Conservation (phyloP, 2,797 vertebrate genomes). For the Falco peregrinus region DNA sequence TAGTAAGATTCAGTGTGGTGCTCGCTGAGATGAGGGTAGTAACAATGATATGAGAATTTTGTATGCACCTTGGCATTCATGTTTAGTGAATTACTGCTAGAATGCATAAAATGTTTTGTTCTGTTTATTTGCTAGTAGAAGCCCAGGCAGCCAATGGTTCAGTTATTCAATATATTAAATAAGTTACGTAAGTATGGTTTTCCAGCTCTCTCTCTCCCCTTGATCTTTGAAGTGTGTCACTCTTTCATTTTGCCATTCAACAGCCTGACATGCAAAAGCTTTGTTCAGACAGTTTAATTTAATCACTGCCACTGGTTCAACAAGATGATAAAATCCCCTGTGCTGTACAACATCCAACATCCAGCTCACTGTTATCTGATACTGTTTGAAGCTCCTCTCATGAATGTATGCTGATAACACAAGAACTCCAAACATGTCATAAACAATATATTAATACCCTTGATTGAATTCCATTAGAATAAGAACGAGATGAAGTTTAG, state of each 20-base stretch:
- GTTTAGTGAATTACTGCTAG: background rate
- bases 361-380: conserved; percentile 90
- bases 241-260: conserved; percentile 91
- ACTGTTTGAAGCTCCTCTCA: conserved; percentile 88
- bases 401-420: conserved; percentile 89
- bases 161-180: conserved; percentile 41
- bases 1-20: background rate
- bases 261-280: conserved; percentile 92
- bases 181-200: conserved; percentile 63
- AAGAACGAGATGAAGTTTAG: conserved; percentile 88
- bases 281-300: conserved; percentile 99
- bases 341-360: conserved; percentile 90
- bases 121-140: conserved; percentile 24
- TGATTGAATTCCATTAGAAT: conserved; percentile 93
- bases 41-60: fast-evolving
- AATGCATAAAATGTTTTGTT: conserved; percentile 19
- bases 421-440: conserved; percentile 95
- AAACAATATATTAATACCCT: conserved; percentile 89
- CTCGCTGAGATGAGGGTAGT: background rate
- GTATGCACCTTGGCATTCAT: background rate
- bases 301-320: conserved; percentile 94
- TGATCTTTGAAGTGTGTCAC: conserved; percentile 89
- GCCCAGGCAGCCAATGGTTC: background rate
- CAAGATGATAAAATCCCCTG: conserved; percentile 91
- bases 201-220: conserved; percentile 73